A percentile compares a stretch with the other conserved stretches of the same genome.
Conservation (phyloP, 2,113 vertebrate species). For the Ellobius talpinus region DNA sequence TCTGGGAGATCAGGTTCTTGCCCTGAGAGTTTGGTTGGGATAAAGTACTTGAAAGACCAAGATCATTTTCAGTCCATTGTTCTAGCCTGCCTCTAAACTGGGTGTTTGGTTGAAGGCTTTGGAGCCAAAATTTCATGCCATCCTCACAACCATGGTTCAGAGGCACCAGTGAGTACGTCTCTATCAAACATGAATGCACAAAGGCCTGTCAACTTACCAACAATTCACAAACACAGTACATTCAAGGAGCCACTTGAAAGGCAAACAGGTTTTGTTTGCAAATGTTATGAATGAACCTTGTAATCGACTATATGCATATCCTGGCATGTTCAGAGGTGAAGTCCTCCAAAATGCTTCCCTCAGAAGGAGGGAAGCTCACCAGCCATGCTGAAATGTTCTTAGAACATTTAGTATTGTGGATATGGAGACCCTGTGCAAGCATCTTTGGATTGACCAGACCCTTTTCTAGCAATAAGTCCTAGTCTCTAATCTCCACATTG, state of each 20-base stretch:
- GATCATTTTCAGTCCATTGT: slow-evolving; percentile 78
- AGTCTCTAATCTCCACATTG: neutral
- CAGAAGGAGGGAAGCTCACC: neutral
- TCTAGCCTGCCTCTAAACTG: slow-evolving; percentile 64
- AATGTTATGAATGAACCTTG: slow-evolving; percentile 1
- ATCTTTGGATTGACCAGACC: neutral
- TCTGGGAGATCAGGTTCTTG: slow-evolving; percentile 77
- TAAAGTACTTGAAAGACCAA: slow-evolving; percentile 74
- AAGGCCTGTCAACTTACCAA: slow-evolving; percentile 9
- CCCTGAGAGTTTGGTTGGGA: slow-evolving; percentile 70
- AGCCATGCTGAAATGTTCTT: neutral
- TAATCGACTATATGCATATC: neutral
- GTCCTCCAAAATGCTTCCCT: neutral
- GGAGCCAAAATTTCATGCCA: slow-evolving; percentile 66
- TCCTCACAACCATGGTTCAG: neutral
- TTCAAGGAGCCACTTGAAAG: neutral
- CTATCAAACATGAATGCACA: slow-evolving; percentile 12
- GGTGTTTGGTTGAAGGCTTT: slow-evolving; percentile 58
- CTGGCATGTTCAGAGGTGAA: neutral
- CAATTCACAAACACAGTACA: neutral
- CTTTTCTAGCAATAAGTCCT: slow-evolving; percentile 1
- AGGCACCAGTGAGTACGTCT: neutral
- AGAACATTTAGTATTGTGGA: neutral
- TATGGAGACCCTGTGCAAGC: neutral
- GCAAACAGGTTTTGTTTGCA: slow-evolving; percentile 26